Percentiles rank a stretch among this genome's conserved stretches.
phyloP scores from a whole-genome alignment of 1,140 invertebrate genomes.

The Camponotus vicinus region DNA sequence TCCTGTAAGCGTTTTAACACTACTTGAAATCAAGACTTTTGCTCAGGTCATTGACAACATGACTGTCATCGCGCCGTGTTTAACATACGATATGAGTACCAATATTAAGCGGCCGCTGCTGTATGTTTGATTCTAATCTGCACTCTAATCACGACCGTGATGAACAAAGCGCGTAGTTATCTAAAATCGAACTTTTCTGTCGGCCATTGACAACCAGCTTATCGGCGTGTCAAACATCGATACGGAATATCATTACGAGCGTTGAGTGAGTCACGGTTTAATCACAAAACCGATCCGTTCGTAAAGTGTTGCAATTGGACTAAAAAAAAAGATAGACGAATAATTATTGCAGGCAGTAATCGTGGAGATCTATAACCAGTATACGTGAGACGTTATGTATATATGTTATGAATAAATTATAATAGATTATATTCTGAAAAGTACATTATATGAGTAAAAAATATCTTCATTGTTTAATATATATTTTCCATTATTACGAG shows the following conservation, averaged over 20 bases:
- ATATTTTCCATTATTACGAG: background rate
- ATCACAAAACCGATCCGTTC: slow-evolving; percentile 48
- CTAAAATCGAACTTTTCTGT: slow-evolving; percentile 63
- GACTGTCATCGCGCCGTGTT: slow-evolving; percentile 52
- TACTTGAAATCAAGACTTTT: slow-evolving; percentile 41
- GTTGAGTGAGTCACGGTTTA: slow-evolving; percentile 59
- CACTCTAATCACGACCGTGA: slow-evolving; percentile 58
- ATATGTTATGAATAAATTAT: slow-evolving; percentile 48
- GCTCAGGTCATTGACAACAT: slow-evolving; percentile 55
- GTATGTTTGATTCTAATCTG: slow-evolving; percentile 45
- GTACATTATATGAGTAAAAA: slow-evolving; percentile 14
- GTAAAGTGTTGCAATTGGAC: slow-evolving; percentile 23
- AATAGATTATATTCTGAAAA: slow-evolving; percentile 21
- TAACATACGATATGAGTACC: slow-evolving; percentile 60
- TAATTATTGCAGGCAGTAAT: slow-evolving; percentile 40
- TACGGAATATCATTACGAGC: slow-evolving; percentile 52
- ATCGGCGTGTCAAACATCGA: slow-evolving; percentile 54
- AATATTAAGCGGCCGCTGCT: slow-evolving; percentile 29
- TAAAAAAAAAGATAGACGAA: slow-evolving; percentile 21
- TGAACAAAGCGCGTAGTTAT: slow-evolving; percentile 61
- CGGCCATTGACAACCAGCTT: slow-evolving; percentile 56
- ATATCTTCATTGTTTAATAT: slow-evolving; percentile 1
- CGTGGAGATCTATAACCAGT: slow-evolving; percentile 1
- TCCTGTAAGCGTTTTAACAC: background rate
- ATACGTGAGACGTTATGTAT: background rate